These are phyloP conservation scores for Epinephelus coioides DNA, from an alignment of 2,797 vertebrate genomes.

Conservation along the genomic window DNA sequence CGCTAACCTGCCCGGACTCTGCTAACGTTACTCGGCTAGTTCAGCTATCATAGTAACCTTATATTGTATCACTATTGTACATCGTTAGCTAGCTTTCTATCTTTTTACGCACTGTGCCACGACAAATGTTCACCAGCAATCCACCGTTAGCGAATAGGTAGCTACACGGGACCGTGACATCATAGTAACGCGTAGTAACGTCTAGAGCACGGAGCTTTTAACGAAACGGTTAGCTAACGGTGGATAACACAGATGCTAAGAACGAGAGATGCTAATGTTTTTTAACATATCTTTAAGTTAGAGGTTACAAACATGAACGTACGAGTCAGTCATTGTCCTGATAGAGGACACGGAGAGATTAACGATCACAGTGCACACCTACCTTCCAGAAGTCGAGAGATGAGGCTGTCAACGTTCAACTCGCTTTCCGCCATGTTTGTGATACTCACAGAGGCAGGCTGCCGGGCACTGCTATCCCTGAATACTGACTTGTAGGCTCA, in stretches of 20 bases:
- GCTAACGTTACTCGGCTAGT: background rate
- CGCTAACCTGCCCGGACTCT: background rate
- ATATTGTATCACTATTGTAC: slow-evolving; percentile 1
- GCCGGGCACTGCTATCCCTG: background rate
- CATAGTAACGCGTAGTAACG: background rate
- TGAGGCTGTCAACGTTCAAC: slow-evolving; percentile 94
- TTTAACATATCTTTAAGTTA: slow-evolving; percentile 9
- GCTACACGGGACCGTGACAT: background rate
- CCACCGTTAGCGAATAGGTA: background rate
- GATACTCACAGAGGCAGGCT: slow-evolving; percentile 22
- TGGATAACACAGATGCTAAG: background rate
- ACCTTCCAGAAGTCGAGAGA: slow-evolving; percentile 94
- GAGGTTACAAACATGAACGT: background rate
- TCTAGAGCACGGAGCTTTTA: background rate
- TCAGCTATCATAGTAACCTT: background rate
- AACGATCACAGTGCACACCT: slow-evolving; percentile 32
- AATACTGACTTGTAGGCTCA: slow-evolving; percentile 44
- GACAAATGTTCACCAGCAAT: background rate
- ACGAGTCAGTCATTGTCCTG: rapidly evolving
- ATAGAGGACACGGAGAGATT: background rate
- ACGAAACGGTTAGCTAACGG: slow-evolving; percentile 46
- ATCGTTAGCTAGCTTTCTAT: slow-evolving; percentile 16
- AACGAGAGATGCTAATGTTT: background rate
- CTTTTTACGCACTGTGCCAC: background rate
- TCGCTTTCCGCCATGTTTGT: slow-evolving; percentile 95